Evolutionary conservation across 2,797 vertebrate species (phyloP), one percentile per base, ranked within the genome.

Genomic region (Pipistrellus pygmaeus): DNA sequence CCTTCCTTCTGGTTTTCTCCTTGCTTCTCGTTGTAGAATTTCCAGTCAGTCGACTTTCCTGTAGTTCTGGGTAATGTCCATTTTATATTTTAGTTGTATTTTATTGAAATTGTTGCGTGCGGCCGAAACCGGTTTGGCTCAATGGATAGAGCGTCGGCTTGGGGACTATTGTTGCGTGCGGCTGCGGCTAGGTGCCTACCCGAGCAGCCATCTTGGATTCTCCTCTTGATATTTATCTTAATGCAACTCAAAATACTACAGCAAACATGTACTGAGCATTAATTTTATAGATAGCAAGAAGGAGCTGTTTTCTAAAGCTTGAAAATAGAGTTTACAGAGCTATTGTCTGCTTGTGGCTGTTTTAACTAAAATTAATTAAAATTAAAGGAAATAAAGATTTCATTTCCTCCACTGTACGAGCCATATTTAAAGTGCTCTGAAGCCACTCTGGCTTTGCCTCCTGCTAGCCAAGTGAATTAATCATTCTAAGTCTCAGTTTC

Each of bases 341-440:
- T 35, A 32, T 75, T n/a, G 23, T 23, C 46, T 12, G 2, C 23
- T 53, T 17, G 6, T 60, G 32, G 8, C 68, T 76, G 6, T 78
- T 88, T 38, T 87, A 68, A 84, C 73, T 86, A n/a, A 78, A 91
- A 38, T 75, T 48, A 89, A 83, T 75, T 89, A 60, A 86, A 92
- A 77, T 60, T 2, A 60, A 85, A 55, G 71, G 76, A 88, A 95
- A 80, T 73, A 38, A 85, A 93, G 32, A 51, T 23, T 83, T 87
- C 27, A 83, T 25, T 82, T 60, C 21, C 17, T 94, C 35, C 30
- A 3, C 66, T 91, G 38, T 35, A 60, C 75, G 77, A 53, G n/a
- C 4, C 46, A 3, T 48, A 88, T 69, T 95, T 88, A 66, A 35
- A 46, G 57, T 23, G 55, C 27, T 75, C 57, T 21, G 3, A 25